Base-by-base conservation (phyloP, 2,888 invertebrate genomes). In the Tigriopus californicus region DNA sequence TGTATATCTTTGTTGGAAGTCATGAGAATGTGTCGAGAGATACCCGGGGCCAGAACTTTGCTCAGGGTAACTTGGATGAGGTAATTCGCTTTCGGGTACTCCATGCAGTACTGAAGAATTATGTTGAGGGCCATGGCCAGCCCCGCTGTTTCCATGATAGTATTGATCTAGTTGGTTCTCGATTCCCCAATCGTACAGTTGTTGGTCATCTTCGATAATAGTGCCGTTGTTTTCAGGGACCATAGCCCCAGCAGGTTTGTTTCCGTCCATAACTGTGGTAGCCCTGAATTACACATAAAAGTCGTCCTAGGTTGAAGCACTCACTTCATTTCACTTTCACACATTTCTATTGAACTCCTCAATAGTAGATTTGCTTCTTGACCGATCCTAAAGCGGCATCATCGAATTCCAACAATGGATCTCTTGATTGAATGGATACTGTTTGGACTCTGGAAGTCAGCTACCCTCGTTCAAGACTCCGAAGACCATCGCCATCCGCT, bases 101-200 rank as follows among this genome's bases (percentile, higher is more conserved):
- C 33, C 33, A 8, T 33, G 33, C 4, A 33, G 33, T 5, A 33
- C 33, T 33, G 33, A 33, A 33, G 33, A 33, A 33, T 33, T 33
- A 33, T 33, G 3, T 22, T 49, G 49, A 12, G 15, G 20, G 5
- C 20, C 12, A 22, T 49, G 6, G 15, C 49, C 49, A 8, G 33
- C 33, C 33, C 33, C 33, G 33, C 8, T 33, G 33, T 33, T 33
- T 33, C 33, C 33, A 33, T 33, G 33, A 46, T 56, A 56, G 22
- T 56, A 58, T 22, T 59, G 42, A 41, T 51, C 59, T 40, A 59
- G 41, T 13, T 52, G 56, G 44, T 56, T 15, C 24, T 59, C 59
- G 10, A 59, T 59, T 22, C 59, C 59, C 59, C 59, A 59, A 44
- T 59, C 59, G 25, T 59, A 59, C 1, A 59, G 41, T 18, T 59